Percentiles rank a stretch among this genome's conserved stretches.
phyloP scores from a whole-genome alignment of 2,113 vertebrate species.

The Tauraco erythrolophus region DNA sequence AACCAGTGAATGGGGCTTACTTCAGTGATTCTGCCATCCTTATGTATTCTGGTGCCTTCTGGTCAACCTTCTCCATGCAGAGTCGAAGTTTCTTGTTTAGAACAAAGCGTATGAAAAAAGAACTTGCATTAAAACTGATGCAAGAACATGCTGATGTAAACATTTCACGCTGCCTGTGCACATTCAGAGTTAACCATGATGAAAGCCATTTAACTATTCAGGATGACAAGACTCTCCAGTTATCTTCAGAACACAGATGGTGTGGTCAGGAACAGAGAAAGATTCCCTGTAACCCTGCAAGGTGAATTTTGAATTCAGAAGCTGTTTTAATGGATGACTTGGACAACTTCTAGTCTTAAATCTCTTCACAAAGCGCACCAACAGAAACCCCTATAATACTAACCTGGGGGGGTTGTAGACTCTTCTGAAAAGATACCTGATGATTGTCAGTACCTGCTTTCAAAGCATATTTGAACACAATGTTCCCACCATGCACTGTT shows the following conservation, averaged over 20 bases:
- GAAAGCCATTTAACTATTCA: neutral
- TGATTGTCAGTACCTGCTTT: neutral
- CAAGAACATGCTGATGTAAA: neutral
- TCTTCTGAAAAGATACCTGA: neutral
- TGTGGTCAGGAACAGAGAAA: neutral
- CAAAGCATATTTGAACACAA: neutral
- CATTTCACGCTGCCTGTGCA: neutral
- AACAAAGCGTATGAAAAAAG: neutral
- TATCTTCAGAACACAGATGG: neutral
- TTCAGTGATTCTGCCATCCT: conserved; percentile 94
- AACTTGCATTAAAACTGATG: neutral
- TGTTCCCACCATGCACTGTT: neutral
- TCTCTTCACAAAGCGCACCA: neutral
- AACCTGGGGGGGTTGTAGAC: rapidly evolving
- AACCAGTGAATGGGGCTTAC: conserved; percentile 76
- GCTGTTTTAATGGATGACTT: neutral
- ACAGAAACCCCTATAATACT: neutral
- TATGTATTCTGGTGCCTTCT: conserved; percentile 93
- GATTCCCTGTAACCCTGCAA: neutral
- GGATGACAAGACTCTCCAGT: neutral
- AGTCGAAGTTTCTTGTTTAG: conserved; percentile 88
- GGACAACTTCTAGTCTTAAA: neutral
- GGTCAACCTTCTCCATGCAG: conserved; percentile 95
- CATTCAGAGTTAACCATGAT: neutral
- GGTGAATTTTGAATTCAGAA: neutral